Evolutionary conservation across 2,888 invertebrate species (phyloP).

Genomic region (Flexamia atlantica): DNA sequence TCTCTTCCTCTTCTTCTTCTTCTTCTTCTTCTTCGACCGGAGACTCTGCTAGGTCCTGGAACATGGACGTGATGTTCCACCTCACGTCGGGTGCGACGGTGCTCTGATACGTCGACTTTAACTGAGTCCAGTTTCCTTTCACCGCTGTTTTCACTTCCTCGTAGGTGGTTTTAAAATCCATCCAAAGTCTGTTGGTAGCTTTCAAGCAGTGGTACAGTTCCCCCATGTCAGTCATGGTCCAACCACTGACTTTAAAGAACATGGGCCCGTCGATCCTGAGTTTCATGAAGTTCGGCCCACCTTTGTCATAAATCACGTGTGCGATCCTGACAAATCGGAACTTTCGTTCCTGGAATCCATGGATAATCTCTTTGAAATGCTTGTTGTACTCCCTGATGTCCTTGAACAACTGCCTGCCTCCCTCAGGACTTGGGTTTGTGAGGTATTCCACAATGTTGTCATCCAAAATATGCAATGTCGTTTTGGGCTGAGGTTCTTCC

Average conservation of each 20-base stretch:
- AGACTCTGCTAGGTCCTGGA: slow-evolving; percentile 20
- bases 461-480: slow-evolving; percentile 40
- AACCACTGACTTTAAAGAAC: slow-evolving; percentile 31
- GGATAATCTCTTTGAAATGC: slow-evolving; percentile 48
- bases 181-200: slow-evolving; percentile 43
- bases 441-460: slow-evolving; percentile 45
- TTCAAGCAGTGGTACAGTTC: slow-evolving; percentile 46
- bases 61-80: slow-evolving; percentile 28
- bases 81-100: neutral
- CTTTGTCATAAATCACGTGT: slow-evolving; percentile 54
- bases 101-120: slow-evolving; percentile 30
- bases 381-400: slow-evolving; percentile 49
- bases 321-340: slow-evolving; percentile 51
- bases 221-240: slow-evolving; percentile 47
- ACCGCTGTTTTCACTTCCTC: slow-evolving; percentile 54
- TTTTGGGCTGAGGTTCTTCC: slow-evolving; percentile 24
- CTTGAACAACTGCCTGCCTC: neutral
- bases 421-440: neutral
- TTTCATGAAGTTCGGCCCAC: slow-evolving; percentile 50
- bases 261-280: slow-evolving; percentile 34
- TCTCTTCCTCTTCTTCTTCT: neutral
- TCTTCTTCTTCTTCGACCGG: neutral
- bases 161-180: slow-evolving; percentile 43
- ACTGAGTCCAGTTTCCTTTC: slow-evolving; percentile 47
- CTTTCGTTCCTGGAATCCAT: slow-evolving; percentile 45